Base-by-base conservation (phyloP, 2,113 vertebrate species). In the Riparia riparia region DNA sequence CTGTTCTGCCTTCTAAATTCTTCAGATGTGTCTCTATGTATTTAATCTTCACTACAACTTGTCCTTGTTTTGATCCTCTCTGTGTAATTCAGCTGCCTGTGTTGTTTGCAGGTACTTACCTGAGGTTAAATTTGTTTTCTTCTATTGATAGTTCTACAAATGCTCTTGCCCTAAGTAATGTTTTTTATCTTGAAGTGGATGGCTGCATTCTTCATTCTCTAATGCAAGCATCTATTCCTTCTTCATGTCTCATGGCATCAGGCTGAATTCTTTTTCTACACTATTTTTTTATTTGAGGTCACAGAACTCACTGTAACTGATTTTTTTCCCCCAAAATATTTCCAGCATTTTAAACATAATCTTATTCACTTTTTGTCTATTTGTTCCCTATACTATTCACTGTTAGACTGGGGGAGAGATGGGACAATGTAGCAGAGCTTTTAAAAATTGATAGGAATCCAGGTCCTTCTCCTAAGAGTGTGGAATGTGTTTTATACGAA, bases 1-100 rank as follows among this genome's bases (percentile, higher is more conserved):
- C 82, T 93, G 89, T 88, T 96, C 61, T 76, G 51, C 54, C 58
- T 78, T 70, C 71, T 86, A 56, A 81, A 78, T 83, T 95, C 39
- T 86, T 90, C 64, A 90, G 49, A 83, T 0, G 0, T 78, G 60
- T 81, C 68, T 81, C 32, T 19, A 1, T 24, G 31, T 66, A 54
- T 44, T 77, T 89, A 58, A 71, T 90, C 68, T 90, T 90, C 54
- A 24, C 25, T 39, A 90, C 66, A 81, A 78, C 1, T 80, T 90
- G 42, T 53, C 45, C 25, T 8, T 70, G 60, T 87, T 93, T 88
- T 88, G 65, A 71, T 82, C 65, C 24, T 91, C 80, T 18, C 50
- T 56, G 49, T 65, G 45, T 92, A 83, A 74, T 86, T 86, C 76
- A 78, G 18, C 41, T 90, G 42, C 68, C 51, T 58, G 32, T 71